These are phyloP conservation scores for Chiloscyllium plagiosum DNA, from an alignment of 2,113 vertebrate genomes.

Conservation along the genomic window DNA sequence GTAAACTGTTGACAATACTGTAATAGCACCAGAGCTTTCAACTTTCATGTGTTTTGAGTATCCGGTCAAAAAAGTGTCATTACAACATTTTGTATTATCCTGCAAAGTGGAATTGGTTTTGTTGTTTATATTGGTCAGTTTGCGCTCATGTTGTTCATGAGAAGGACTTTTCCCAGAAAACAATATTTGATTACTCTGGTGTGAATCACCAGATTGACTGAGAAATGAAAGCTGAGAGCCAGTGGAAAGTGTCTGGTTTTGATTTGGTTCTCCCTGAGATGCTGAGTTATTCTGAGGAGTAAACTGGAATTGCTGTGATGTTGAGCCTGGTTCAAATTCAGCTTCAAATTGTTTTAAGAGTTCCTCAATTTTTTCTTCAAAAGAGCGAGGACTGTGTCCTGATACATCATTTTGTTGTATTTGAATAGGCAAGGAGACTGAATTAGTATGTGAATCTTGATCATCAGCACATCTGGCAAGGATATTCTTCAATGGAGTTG, in stretches of 20 bases:
- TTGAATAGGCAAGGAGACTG: neutral
- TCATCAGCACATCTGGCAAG: constrained; percentile 15
- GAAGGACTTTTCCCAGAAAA: neutral
- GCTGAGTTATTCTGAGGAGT: constrained; percentile 41
- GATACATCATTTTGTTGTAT: constrained; percentile 44
- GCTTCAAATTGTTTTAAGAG: constrained; percentile 91
- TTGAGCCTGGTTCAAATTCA: constrained; percentile 78
- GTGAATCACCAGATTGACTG: neutral
- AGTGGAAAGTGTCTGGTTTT: neutral
- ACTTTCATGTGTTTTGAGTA: constrained; percentile 89
- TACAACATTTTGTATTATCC: constrained; percentile 41
- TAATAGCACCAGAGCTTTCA: constrained; percentile 79
- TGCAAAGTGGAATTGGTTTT: constrained; percentile 36
- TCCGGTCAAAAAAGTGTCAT: constrained; percentile 51
- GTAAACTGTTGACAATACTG: constrained; percentile 89
- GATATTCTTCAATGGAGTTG: constrained; percentile 40
- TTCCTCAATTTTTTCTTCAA: constrained; percentile 88
- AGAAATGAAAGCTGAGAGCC: no score
- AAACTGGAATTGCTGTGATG: constrained; percentile 44
- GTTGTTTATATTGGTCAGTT: constrained; percentile 37
- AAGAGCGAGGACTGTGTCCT: constrained; percentile 51
- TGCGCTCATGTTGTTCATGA: constrained; percentile 8
- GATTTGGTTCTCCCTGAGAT: constrained; percentile 45
- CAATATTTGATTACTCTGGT: neutral
- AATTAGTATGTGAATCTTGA: neutral